Base-by-base conservation (phyloP, 2,888 invertebrate genomes). In the Schrankia costaestrigalis region DNA sequence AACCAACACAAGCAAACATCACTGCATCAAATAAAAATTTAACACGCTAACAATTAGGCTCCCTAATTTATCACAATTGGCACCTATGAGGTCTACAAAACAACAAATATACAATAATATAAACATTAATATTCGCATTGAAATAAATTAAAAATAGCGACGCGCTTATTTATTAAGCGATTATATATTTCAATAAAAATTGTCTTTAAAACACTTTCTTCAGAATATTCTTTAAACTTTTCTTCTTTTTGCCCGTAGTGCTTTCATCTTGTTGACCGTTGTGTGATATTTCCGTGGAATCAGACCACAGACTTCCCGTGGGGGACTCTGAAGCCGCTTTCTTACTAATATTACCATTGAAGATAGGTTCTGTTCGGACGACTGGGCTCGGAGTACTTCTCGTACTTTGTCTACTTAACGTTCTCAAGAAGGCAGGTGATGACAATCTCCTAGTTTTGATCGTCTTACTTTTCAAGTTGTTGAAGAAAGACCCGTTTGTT, bases 221-320 rank as follows among this genome's bases (percentile, higher is more conserved):
- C 68, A 94, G 90, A 71, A 95, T 91, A 78, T 92, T 93, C 73
- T 92, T 94, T 51, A 95, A 89, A 63, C 92, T 90, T 65, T 92
- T 91, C 60, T 85, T 89, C 72, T 92, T 93, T 60, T 91, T 92
- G 41, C 72, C 63, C 15, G 71, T 64, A 34, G 63, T 63, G 34
- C 60, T 70, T 31, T 73, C 78, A 21, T 78, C 75, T 14, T 56
- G 73, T 9, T 67, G 78, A 10, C 82, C 81, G 39, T 78, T 80
- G 18, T 78, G 79, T 0, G 86, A 88, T 33, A 87, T 58, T 25
- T 87, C 88, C 1, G 86, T 87, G 0, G 85, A 83, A 26, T 87
- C 82, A 0, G 88, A 89, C 84, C 88, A 86, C 1, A 86, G 69
- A 34, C 86, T 86, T 4, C 84, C 76, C 0, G 86, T 85, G 0